Percentiles rank a stretch among this genome's conserved stretches.
These are phyloP conservation scores for Actinia equina DNA, from an alignment of 64 coral and sea anemone genomes.

Conservation along the genomic window DNA sequence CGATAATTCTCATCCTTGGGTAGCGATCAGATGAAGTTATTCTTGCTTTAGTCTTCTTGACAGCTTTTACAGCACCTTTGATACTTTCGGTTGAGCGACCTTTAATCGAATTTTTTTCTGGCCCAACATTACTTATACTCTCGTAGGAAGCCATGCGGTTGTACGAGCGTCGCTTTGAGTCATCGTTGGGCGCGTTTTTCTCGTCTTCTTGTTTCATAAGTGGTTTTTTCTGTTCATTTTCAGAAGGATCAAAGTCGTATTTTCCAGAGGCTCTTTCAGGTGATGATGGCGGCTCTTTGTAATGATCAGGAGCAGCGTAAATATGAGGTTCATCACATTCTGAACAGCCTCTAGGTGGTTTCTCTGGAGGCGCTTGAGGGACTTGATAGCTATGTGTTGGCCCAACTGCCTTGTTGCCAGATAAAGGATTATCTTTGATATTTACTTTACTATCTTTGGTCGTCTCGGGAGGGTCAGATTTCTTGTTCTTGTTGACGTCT, in stretches of 20 bases:
- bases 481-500: constrained; percentile 28
- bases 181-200: constrained; percentile 22
- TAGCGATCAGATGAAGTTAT: constrained; percentile 46
- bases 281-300: constrained; percentile 43
- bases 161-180: constrained; percentile 16
- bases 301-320: constrained; percentile 68
- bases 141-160: constrained; percentile 85
- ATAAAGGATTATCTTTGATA: constrained; percentile 86
- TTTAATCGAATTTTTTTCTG: constrained; percentile 15
- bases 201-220: constrained; percentile 47
- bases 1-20: constrained; percentile 72
- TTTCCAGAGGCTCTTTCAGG: constrained; percentile 40
- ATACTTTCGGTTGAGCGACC: constrained; percentile 61
- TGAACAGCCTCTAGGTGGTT: constrained; percentile 55
- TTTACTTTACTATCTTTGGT: constrained; percentile 67
- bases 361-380: constrained; percentile 33
- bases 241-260: constrained; percentile 35
- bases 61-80: constrained; percentile 63
- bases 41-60: constrained; percentile 64
- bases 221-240: constrained; percentile 48
- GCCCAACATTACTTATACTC: constrained; percentile 56
- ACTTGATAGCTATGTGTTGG: constrained; percentile 51
- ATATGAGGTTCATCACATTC: constrained; percentile 87
- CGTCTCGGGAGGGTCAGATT: constrained; percentile 25
- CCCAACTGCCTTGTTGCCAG: constrained; percentile 42